Base-by-base conservation (phyloP, 2,888 invertebrate genomes). In the Automeris io region DNA sequence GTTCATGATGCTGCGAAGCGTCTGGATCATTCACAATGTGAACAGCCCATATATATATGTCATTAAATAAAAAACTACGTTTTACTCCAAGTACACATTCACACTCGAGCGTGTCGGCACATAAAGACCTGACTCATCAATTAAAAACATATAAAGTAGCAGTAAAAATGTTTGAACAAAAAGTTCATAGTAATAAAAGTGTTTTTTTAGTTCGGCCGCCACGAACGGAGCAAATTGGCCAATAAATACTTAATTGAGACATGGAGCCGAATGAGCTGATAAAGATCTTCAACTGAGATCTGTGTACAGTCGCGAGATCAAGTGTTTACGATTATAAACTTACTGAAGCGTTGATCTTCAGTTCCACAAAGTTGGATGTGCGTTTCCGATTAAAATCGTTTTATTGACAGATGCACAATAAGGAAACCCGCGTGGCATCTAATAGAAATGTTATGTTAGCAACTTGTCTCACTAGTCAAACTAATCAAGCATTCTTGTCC, bases 201-300 rank as follows among this genome's bases (percentile, higher is more conserved):
- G 32, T 45, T 47, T 52, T 57, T 56, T 53, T 49, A 45, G 47
- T 49, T 39, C 21, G 31, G 45, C 40, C 47, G 26, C 5, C 16
- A 29, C 8, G 42, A 35, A 39, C 44, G 41, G 42, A 46, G 63
- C 64, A 63, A 77, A 77, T 75, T 76, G 71, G 59, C 59, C 74
- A 69, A 69, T 74, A 70, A 73, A 54, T 49, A 37, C 58, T 68
- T 79, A 81, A 81, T 81, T 79, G 76, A 81, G 81, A 77, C 71
- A 75, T 74, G 55, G 52, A 61, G 61, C 50, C 57, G 59, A 59
- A 58, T 65, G 63, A 51, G 55, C 46, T 57, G 47, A 62, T 74
- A 57, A 55, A 52, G 60, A 73, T 75, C 75, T 57, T 34, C 9
- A 34, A 16, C 23, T 11, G 16, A 16, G 23, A 6, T 22, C 13